Evolutionary conservation across 1,140 invertebrate genomes (phyloP).

Genomic region (Papilio aristodemus): DNA sequence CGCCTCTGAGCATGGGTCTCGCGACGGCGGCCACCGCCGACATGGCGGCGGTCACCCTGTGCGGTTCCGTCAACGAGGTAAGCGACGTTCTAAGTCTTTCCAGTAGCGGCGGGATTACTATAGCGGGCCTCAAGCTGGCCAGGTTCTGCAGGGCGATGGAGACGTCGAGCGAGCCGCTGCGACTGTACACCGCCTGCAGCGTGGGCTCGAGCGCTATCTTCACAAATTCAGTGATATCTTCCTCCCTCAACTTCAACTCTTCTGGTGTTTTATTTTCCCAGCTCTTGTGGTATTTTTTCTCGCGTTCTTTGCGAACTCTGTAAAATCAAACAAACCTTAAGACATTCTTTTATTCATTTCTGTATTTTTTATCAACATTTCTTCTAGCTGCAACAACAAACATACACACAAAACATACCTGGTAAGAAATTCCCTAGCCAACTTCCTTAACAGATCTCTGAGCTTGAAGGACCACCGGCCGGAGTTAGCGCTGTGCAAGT

Average conservation of each 20-base stretch:
- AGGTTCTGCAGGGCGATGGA: constrained; percentile 87
- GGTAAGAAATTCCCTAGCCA: constrained; percentile 73
- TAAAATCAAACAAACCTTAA: constrained; percentile 34
- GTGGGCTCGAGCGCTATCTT: constrained; percentile 85
- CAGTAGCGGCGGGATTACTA: constrained; percentile 91
- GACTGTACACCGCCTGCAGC: constrained; percentile 89
- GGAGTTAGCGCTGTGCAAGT: constrained; percentile 93
- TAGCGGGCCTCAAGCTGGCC: constrained; percentile 88
- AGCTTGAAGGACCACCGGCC: constrained; percentile 88
- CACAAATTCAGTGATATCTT: constrained; percentile 92
- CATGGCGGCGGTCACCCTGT: constrained; percentile 90
- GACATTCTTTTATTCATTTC: too few species aligned
- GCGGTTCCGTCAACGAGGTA: constrained; percentile 93
- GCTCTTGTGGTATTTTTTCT: constrained; percentile 64
- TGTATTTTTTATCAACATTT: too few species aligned
- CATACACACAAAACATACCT: constrained; percentile 59
- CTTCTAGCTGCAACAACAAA: too few species aligned
- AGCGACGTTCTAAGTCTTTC: constrained; percentile 89
- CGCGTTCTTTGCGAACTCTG: constrained; percentile 73
- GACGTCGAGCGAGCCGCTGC: constrained; percentile 84
- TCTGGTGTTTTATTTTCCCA: constrained; percentile 88
- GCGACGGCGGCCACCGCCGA: constrained; percentile 87
- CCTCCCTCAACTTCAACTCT: constrained; percentile 87
- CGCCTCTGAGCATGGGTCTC: constrained; percentile 85
- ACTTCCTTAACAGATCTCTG: constrained; percentile 83